Evolutionary conservation across 2,888 invertebrate species (phyloP).

Genomic region (Ectropis crepuscularia): DNA sequence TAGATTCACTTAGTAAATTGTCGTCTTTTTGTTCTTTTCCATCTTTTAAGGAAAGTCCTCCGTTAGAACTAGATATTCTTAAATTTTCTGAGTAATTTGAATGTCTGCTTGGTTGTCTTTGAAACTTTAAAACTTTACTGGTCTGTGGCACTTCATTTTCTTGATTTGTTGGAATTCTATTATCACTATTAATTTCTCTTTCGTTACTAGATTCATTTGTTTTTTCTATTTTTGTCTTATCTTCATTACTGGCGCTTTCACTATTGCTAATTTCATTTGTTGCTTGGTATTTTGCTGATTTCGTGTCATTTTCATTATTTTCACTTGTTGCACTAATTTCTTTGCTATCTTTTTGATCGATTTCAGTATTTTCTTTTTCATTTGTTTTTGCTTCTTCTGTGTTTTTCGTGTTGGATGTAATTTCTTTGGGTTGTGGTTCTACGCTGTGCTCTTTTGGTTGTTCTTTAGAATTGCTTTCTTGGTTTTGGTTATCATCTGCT

Average conservation of each 20-base stretch:
- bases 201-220: not conserved
- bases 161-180: slow-evolving; percentile 1
- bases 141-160: slow-evolving; percentile 12
- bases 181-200: not conserved
- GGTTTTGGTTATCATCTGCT: slow-evolving; percentile 17
- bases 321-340: slow-evolving; percentile 18
- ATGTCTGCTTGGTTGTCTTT: slow-evolving; percentile 35
- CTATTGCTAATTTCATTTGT: slow-evolving; percentile 8
- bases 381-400: slow-evolving; percentile 13
- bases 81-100: slow-evolving; percentile 69
- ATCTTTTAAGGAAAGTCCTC: slow-evolving; percentile 52
- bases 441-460: slow-evolving; percentile 12
- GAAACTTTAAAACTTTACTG: slow-evolving; percentile 8
- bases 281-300: slow-evolving; percentile 4
- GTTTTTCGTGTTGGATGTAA: not conserved
- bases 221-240: not conserved
- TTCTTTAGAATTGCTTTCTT: slow-evolving; percentile 19
- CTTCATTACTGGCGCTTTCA: not conserved
- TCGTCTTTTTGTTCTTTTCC: slow-evolving; percentile 60
- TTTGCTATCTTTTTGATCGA: slow-evolving; percentile 16
- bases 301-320: slow-evolving; percentile 22
- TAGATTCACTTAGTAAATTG: slow-evolving; percentile 61
- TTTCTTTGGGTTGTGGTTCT: not conserved
- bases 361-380: slow-evolving; percentile 24
- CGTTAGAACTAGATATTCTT: slow-evolving; percentile 59